Base-by-base conservation (phyloP, 2,888 invertebrate genomes). In the Platycheirus rosarum region DNA sequence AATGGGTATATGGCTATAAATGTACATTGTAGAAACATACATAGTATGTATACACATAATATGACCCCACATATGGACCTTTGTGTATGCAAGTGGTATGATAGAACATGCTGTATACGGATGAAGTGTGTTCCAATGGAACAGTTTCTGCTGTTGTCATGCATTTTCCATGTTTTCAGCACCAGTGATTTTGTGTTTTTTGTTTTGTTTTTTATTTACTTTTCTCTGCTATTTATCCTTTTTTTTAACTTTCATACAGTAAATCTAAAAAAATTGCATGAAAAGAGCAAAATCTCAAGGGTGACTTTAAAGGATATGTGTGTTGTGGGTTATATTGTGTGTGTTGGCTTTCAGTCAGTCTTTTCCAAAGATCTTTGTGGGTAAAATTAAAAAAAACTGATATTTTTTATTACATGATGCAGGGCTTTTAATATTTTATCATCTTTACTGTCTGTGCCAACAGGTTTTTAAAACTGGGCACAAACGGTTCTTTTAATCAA, bases 111-210 rank as follows among this genome's bases (percentile, higher is more conserved):
- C 26, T 7, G 2, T 29, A 53, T 6, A 26, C 1, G 18, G 11
- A 2, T 8, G 18, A 44, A n/a, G 42, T 60, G 40, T 66, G 53
- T 69, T 49, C 51, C 16, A 49, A 63, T 57, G 69, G 69, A 62
- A 62, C 62, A 29, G 70, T 76, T 82, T 82, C 71, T 77, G 77
- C 77, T 77, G 71, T 66, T 77, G 77, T 82, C 82, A 82, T 82
- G 82, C 71, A 82, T 82, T 77, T 82, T 82, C 71, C 71, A 82
- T 77, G 82, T 82, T 77, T 82, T 71, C 82, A 77, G 77, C 82
- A 68, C 77, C 68, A 77, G 71, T 82, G 82, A 82, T 82, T 82
- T 77, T 73, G 49, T 62, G 42, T 16, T 18, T 16, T 40, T 14
- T 0, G 7, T 40, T 40, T 2, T 16, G 13, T 55, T 53, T 53